These are phyloP conservation scores for Lumbricus terrestris DNA, from an alignment of 2,888 invertebrate species.

Conservation along the genomic window DNA sequence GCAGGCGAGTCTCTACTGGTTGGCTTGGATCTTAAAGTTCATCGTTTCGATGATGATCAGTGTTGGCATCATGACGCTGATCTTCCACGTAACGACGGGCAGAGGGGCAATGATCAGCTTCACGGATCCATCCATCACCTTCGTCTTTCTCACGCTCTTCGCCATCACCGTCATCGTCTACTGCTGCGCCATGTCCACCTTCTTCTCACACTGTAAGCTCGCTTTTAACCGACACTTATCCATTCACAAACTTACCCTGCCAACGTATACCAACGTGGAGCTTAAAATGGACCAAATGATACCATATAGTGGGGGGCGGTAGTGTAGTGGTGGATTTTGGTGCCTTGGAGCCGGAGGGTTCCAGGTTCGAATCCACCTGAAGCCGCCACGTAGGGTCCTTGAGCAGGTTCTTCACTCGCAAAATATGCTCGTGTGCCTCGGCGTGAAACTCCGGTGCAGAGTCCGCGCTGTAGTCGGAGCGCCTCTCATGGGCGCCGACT, in stretches of 20 bases:
- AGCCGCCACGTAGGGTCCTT: no score
- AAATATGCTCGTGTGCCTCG: no score
- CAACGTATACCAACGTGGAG: no score
- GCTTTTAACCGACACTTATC: not conserved
- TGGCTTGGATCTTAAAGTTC: slow-evolving; percentile 78
- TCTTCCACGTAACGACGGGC: slow-evolving; percentile 48
- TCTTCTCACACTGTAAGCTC: slow-evolving; percentile 72
- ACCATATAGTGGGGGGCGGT: no score
- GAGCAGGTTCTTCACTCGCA: no score
- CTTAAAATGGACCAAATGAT: no score
- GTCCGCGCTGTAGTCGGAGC: no score
- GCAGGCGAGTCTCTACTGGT: slow-evolving; percentile 77
- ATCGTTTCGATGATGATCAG: slow-evolving; percentile 69
- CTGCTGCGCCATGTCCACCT: slow-evolving; percentile 74
- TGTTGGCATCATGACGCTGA: slow-evolving; percentile 58
- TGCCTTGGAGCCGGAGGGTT: no score
- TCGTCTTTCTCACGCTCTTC: slow-evolving; percentile 72
- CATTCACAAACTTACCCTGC: not conserved
- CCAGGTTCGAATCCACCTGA: no score
- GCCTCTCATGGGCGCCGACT: no score
- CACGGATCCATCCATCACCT: slow-evolving; percentile 68
- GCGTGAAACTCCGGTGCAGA: no score
- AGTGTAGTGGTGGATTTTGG: no score
- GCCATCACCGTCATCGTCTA: slow-evolving; percentile 71
- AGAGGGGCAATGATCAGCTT: slow-evolving; percentile 67